Conservation (phyloP, 1,140 invertebrate genomes). For the Glossosoma conforme region DNA sequence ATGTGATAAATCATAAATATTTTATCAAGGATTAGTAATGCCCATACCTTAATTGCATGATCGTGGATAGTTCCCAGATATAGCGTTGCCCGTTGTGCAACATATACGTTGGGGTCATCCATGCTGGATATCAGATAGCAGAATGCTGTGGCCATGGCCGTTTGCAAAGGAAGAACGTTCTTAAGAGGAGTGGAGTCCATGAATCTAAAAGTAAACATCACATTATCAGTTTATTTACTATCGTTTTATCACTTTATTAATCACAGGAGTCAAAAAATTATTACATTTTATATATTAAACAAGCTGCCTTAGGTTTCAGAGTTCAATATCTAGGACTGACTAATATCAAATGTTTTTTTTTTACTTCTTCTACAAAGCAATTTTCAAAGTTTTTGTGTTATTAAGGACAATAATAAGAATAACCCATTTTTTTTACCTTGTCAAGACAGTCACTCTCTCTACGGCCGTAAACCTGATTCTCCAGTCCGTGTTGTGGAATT, state of each 20-base stretch:
- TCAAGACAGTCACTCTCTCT: constrained; percentile 87
- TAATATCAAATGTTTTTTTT: too few relatives aligned
- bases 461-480: constrained; percentile 87
- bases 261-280: too few relatives aligned
- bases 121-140: constrained; percentile 94
- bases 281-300: too few relatives aligned
- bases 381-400: too few relatives aligned
- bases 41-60: constrained; percentile 69
- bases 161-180: constrained; percentile 79
- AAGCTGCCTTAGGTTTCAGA: too few relatives aligned
- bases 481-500: constrained; percentile 90
- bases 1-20: too few relatives aligned
- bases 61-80: constrained; percentile 94
- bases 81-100: constrained; percentile 88
- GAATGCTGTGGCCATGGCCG: constrained; percentile 93
- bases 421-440: constrained; percentile 44
- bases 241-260: too few relatives aligned
- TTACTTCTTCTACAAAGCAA: too few relatives aligned
- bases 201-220: constrained; percentile 55
- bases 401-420: too few relatives aligned
- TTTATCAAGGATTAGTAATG: too few relatives aligned
- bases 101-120: constrained; percentile 92
- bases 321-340: too few relatives aligned
- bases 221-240: background rate
- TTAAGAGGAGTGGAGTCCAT: constrained; percentile 85